Conservation (phyloP, 2,113 vertebrate genomes). For the Tapirus terrestris region DNA sequence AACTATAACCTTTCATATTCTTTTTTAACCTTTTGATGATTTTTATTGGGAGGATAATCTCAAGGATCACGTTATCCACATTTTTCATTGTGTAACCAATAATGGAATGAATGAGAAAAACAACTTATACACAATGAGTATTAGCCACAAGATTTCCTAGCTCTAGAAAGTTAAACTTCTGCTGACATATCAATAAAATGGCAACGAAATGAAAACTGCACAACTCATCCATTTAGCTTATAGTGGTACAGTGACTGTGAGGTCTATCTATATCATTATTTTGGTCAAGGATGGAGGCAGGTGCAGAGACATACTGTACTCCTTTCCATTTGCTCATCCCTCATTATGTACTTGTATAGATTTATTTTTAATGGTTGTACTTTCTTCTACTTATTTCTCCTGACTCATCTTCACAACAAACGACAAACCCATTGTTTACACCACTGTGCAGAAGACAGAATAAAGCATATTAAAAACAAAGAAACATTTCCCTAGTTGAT, state of each 20-base stretch:
- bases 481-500: not conserved
- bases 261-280: not conserved
- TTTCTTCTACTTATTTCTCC: constrained; percentile 49
- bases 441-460: not conserved
- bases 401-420: constrained; percentile 56
- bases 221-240: constrained; percentile 40
- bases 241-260: not conserved
- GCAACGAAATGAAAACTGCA: not conserved
- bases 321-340: not conserved
- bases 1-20: constrained; percentile 25
- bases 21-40: constrained; percentile 27
- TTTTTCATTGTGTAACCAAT: constrained; percentile 8
- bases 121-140: not conserved
- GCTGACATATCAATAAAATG: constrained; percentile 35
- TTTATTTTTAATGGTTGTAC: constrained; percentile 32
- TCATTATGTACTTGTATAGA: not conserved
- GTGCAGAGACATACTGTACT: not conserved
- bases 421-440: constrained; percentile 30
- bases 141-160: constrained; percentile 30
- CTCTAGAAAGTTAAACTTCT: constrained; percentile 55
- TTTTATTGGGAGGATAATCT: constrained; percentile 45
- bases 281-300: constrained; percentile 1
- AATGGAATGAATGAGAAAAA: constrained; percentile 32
- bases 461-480: constrained; percentile 43
- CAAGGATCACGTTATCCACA: not conserved